phyloP scores from a whole-genome alignment of 2,797 vertebrate genomes.

The Megalops cyprinoides region DNA sequence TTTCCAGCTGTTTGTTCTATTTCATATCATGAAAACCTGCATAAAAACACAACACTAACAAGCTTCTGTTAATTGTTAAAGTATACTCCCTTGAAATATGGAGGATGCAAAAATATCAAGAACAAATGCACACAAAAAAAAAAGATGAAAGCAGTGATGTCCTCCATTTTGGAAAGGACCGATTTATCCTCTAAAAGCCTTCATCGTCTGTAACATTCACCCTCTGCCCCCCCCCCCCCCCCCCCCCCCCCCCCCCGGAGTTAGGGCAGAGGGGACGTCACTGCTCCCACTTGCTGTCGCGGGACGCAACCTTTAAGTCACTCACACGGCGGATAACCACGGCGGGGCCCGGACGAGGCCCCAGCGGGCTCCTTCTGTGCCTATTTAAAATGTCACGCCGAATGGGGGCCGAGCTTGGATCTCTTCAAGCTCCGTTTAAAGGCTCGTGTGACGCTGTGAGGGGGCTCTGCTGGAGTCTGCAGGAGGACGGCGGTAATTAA shows the following conservation, averaged over 20 bases:
- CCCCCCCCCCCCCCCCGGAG: no score
- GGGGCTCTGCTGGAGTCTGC: neutral
- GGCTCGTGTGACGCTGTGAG: neutral
- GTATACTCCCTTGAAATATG: neutral
- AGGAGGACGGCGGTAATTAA: neutral
- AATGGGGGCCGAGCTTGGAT: neutral
- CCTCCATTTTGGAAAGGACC: neutral
- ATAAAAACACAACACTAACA: neutral
- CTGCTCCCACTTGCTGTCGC: neutral
- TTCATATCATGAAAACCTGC: neutral
- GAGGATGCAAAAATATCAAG: conserved; percentile 10
- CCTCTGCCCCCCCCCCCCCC: no score
- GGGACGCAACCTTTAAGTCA: conserved; percentile 1
- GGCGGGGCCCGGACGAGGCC: neutral
- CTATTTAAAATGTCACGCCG: conserved; percentile 8
- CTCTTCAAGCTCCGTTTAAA: conserved; percentile 16
- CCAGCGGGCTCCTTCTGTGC: conserved; percentile 5
- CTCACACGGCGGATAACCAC: neutral
- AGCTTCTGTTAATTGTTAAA: neutral
- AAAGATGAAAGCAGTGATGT: conserved; percentile 1
- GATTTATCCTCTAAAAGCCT: neutral
- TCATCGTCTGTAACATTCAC: no score
- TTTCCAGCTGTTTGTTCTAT: neutral
- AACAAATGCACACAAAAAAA: conserved; percentile 7
- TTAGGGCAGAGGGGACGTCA: neutral